These are phyloP conservation scores for Hydrozoanthus tunicans DNA, from an alignment of 64 coral and sea anemone genomes.

Conservation along the genomic window DNA sequence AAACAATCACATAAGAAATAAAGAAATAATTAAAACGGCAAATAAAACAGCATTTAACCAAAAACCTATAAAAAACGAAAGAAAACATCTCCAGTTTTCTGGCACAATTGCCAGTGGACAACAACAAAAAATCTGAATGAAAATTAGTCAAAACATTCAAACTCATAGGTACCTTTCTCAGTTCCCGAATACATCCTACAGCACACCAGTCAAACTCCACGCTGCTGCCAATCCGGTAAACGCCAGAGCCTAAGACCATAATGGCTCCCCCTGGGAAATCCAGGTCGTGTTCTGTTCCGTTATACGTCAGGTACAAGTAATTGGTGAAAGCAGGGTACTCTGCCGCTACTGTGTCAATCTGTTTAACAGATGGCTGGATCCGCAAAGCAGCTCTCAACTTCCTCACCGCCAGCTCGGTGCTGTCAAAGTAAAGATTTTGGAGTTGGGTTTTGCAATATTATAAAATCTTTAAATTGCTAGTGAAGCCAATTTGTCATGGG, in stretches of 20 bases:
- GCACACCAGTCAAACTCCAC: slow-evolving; percentile 99
- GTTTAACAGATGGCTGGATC: slow-evolving; percentile 78
- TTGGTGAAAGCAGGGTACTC: slow-evolving; percentile 98
- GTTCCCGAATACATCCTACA: slow-evolving; percentile 93
- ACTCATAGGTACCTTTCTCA: slow-evolving; percentile 71
- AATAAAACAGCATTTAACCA: no score
- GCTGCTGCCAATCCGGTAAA: slow-evolving; percentile 98
- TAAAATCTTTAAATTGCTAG: not conserved
- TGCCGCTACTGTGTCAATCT: slow-evolving; percentile 97
- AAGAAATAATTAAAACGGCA: no score
- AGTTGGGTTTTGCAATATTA: no score
- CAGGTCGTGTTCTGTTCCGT: slow-evolving; percentile 80
- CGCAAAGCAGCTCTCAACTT: slow-evolving; percentile 71
- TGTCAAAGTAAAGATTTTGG: not conserved
- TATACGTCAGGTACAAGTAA: slow-evolving; percentile 96
- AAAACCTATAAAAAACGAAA: no score
- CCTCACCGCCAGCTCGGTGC: slow-evolving; percentile 92
- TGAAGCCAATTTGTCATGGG: not conserved
- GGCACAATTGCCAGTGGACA: no score
- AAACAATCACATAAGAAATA: no score
- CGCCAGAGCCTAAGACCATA: slow-evolving; percentile 98
- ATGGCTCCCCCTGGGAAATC: slow-evolving; percentile 75
- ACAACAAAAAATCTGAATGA: no score
- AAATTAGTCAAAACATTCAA: not conserved
- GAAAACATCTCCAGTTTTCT: no score